These are phyloP conservation scores for Dorcus parallelipipedus DNA, from an alignment of 2,888 invertebrate species.

Conservation along the genomic window DNA sequence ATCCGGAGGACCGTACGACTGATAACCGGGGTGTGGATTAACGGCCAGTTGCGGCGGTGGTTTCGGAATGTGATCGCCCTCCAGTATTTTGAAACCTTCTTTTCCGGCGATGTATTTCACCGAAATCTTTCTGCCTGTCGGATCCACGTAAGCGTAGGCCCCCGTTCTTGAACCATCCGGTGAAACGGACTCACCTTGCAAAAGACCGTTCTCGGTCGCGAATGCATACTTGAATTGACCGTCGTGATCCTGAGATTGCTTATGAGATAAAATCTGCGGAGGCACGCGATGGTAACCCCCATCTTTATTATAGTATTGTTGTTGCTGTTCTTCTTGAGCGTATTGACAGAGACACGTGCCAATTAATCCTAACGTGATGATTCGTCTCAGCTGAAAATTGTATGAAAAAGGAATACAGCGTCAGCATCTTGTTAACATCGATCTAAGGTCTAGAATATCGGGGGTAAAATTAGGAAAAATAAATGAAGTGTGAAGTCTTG, in stretches of 20 bases:
- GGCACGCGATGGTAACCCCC: conserved; percentile 37
- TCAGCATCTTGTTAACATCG: too few species aligned
- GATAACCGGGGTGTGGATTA: conserved; percentile 15
- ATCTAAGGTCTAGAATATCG: too few species aligned
- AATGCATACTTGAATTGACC: conserved; percentile 67
- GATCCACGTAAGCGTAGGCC: conserved; percentile 64
- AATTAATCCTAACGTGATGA: conserved; percentile 18
- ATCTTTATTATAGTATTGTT: conserved; percentile 13
- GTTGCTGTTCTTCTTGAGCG: conserved; percentile 12
- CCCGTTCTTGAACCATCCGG: conserved; percentile 66
- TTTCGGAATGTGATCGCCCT: conserved; percentile 50
- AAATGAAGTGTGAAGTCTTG: too few species aligned
- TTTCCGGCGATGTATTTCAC: conserved; percentile 55
- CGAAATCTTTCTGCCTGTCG: conserved; percentile 61
- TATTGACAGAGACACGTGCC: conserved; percentile 25
- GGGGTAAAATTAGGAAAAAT: too few species aligned
- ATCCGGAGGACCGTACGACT: conserved; percentile 9
- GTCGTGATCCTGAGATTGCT: conserved; percentile 62
- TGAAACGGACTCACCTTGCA: conserved; percentile 65
- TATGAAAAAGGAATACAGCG: too few species aligned
- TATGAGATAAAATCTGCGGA: conserved; percentile 59
- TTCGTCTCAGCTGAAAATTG: conserved; percentile 18
- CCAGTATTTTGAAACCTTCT: conserved; percentile 52
- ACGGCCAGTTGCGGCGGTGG: conserved; percentile 16
- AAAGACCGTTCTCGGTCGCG: conserved; percentile 66